A percentile compares a stretch with the other conserved stretches of the same genome.
Evolutionary conservation across 1,140 invertebrate genomes (phyloP).

Genomic region (Eubasilissa regina): DNA sequence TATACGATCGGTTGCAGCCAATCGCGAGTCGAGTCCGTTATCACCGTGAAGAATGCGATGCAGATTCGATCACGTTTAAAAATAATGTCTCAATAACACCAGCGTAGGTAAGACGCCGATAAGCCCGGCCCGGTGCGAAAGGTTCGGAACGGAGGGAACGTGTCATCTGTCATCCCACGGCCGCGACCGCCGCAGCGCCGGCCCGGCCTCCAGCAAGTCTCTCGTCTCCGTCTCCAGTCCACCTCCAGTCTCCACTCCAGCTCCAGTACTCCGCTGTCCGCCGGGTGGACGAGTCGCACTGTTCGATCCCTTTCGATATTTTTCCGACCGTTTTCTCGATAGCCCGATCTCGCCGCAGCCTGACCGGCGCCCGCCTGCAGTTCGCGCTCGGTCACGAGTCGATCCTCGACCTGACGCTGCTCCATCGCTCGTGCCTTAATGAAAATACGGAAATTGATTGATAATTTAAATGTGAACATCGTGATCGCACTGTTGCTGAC

Average conservation of each 20-base stretch:
- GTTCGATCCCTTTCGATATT: background rate
- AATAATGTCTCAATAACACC: no score
- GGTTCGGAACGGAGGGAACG: slow-evolving; percentile 3
- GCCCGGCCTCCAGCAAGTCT: no score
- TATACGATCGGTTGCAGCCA: no score
- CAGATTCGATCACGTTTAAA: no score
- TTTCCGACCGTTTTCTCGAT: background rate
- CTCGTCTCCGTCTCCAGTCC: background rate
- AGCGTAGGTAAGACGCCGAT: background rate
- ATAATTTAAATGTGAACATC: background rate
- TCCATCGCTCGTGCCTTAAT: background rate
- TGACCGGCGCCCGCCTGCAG: background rate
- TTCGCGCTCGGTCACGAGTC: background rate
- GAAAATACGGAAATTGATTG: background rate
- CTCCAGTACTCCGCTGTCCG: slow-evolving; percentile 30
- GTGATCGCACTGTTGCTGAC: background rate
- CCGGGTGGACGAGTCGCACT: slow-evolving; percentile 32
- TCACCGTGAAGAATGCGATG: no score
- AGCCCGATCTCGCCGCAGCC: background rate
- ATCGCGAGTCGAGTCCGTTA: no score
- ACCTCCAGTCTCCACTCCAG: background rate
- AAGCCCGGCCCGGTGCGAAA: background rate
- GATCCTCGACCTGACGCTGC: slow-evolving; percentile 2
- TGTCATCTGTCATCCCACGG: slow-evolving; percentile 9
- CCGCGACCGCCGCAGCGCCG: background rate